A percentile compares a stretch with the other conserved stretches of the same genome.
These are phyloP conservation scores for Cryptocephalus primarius DNA, from an alignment of 2,888 invertebrate species.

Conservation along the genomic window DNA sequence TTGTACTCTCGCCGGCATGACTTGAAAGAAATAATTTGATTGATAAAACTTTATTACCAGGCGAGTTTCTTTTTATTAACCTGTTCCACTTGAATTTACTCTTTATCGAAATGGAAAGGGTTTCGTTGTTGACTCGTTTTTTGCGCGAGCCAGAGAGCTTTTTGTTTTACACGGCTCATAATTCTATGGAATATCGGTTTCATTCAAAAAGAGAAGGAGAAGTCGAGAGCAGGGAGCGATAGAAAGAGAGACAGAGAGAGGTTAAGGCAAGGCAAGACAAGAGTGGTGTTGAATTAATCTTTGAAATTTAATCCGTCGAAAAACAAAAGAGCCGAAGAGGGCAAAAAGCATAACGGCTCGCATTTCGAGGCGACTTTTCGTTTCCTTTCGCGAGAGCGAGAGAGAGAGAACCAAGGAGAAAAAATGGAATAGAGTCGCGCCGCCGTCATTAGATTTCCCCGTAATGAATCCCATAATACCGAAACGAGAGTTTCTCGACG, in stretches of 20 bases:
- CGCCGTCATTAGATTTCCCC: no score
- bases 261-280: constrained; percentile 3
- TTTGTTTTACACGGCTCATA: constrained; percentile 11
- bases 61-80: constrained; percentile 12
- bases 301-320: constrained; percentile 24
- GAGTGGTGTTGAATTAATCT: constrained; percentile 21
- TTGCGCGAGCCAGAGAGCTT: constrained; percentile 9
- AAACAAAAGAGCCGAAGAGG: constrained; percentile 21
- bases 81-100: constrained; percentile 17
- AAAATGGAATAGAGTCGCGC: no score
- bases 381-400: constrained; percentile 4
- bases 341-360: constrained; percentile 18
- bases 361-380: constrained; percentile 15
- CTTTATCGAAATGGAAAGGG: constrained; percentile 16
- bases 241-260: no score
- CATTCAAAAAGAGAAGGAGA: constrained; percentile 10
- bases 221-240: no score
- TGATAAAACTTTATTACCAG: constrained; percentile 28
- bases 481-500: no score
- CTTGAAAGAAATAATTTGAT: constrained; percentile 27
- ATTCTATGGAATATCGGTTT: constrained; percentile 18
- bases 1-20: constrained; percentile 21
- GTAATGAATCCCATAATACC: no score
- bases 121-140: constrained; percentile 8
- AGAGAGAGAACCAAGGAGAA: no score